Percentiles rank a stretch among this genome's conserved stretches.
Evolutionary conservation across 2,797 vertebrate species (phyloP).

Genomic region (Eidolon dupreanum): DNA sequence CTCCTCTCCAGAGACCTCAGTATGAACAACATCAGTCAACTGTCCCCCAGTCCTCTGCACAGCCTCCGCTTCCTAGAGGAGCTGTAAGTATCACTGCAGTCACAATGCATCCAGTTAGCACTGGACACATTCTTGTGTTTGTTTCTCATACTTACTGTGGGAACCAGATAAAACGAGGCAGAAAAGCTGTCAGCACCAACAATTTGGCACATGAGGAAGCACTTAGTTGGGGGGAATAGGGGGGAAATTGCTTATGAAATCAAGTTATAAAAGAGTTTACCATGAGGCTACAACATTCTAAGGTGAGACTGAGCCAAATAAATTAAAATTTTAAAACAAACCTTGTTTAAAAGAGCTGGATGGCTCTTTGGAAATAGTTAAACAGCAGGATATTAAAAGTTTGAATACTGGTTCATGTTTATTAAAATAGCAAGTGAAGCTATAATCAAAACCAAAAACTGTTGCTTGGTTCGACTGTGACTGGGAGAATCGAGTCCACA

Average conservation of each 20-base stretch:
- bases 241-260: slow-evolving; percentile 81
- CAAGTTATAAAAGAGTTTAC: slow-evolving; percentile 85
- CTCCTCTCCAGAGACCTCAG: slow-evolving; percentile 92
- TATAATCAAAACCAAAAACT: slow-evolving; percentile 89
- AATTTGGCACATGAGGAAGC: slow-evolving; percentile 86
- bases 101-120: slow-evolving; percentile 69
- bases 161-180: slow-evolving; percentile 86
- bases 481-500: slow-evolving; percentile 82
- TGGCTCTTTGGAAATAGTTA: slow-evolving; percentile 88
- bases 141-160: slow-evolving; percentile 83
- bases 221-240: slow-evolving; percentile 78
- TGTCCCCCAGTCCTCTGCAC: slow-evolving; percentile 88
- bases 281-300: slow-evolving; percentile 84
- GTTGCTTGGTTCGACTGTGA: slow-evolving; percentile 79
- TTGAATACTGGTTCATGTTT: slow-evolving; percentile 88
- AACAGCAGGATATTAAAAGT: slow-evolving; percentile 91
- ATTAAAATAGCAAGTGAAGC: slow-evolving; percentile 87
- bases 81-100: slow-evolving; percentile 90
- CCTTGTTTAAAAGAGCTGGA: slow-evolving; percentile 84
- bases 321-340: slow-evolving; percentile 88
- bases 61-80: slow-evolving; percentile 95
- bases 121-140: slow-evolving; percentile 80
- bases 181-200: slow-evolving; percentile 84
- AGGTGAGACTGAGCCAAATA: slow-evolving; percentile 86
- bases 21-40: slow-evolving; percentile 95